Evolutionary conservation across 2,113 vertebrate species (phyloP).

Genomic region (Hucho hucho): DNA sequence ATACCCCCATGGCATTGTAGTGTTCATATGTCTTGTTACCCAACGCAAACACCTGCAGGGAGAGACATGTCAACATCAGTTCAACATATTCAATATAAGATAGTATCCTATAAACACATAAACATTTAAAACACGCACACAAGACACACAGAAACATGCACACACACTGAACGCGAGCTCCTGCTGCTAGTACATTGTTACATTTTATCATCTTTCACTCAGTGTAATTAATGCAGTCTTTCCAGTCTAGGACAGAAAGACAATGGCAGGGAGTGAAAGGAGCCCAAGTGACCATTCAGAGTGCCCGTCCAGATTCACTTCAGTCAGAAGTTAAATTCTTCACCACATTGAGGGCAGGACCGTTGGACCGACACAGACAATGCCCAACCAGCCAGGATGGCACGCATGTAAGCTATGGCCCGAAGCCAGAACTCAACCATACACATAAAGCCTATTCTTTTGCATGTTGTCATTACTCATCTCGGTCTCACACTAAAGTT

Average conservation of each 20-base stretch:
- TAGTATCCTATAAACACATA: too few species aligned
- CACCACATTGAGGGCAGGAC: constrained; percentile 25
- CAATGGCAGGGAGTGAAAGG: not conserved
- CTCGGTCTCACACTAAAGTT: constrained; percentile 14
- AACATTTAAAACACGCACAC: not conserved
- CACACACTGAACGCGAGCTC: not conserved
- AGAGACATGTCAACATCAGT: constrained; percentile 3
- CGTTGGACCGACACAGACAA: not conserved
- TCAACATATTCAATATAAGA: not conserved
- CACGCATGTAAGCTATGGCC: not conserved
- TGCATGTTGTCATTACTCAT: not conserved
- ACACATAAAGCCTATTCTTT: constrained; percentile 24
- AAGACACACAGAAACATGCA: not conserved
- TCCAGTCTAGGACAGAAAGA: not conserved
- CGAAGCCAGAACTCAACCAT: not conserved
- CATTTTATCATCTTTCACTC: not conserved
- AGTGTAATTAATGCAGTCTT: not conserved
- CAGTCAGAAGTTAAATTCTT: constrained; percentile 9
- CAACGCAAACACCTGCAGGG: constrained; percentile 87
- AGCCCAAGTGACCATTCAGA: not conserved
- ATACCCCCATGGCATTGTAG: constrained; percentile 97
- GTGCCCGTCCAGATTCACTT: constrained; percentile 21
- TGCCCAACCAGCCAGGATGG: not conserved
- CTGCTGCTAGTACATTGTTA: not conserved
- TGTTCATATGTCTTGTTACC: constrained; percentile 98